Evolutionary conservation across 1,140 invertebrate genomes (phyloP).

Genomic region (Lutraria rhynchaena): DNA sequence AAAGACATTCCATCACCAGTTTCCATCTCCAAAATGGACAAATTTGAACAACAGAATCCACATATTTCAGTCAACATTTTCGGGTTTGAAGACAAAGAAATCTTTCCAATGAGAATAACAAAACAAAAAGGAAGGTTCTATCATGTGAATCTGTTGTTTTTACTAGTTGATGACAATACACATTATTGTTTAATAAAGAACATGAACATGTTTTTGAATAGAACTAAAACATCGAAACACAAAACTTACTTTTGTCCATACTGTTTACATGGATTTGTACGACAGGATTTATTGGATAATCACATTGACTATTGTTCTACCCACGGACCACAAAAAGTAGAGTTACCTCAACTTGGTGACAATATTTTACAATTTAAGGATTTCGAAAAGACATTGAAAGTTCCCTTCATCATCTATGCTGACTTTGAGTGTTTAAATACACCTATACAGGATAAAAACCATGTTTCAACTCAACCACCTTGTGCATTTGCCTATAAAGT

Average conservation of each 20-base stretch:
- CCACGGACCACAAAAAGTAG: not conserved
- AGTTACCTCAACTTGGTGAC: not conserved
- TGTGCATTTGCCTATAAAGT: constrained; percentile 27
- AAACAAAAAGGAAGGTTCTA: not conserved
- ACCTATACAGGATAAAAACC: no score
- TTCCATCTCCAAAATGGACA: constrained; percentile 13
- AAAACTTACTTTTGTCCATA: constrained; percentile 19
- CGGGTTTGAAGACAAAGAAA: constrained; percentile 25
- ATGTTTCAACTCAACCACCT: not conserved
- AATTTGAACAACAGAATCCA: constrained; percentile 36
- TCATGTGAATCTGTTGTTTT: constrained; percentile 26
- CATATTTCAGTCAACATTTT: constrained; percentile 40
- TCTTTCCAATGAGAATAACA: constrained; percentile 34
- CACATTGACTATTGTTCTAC: constrained; percentile 22
- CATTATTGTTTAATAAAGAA: constrained; percentile 23
- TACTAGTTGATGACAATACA: not conserved
- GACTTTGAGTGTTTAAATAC: constrained; percentile 14
- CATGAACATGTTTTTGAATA: constrained; percentile 19
- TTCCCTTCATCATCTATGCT: constrained; percentile 14
- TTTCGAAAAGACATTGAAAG: constrained; percentile 20
- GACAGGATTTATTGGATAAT: constrained; percentile 8
- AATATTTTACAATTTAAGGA: constrained; percentile 28
- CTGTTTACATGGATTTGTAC: constrained; percentile 35
- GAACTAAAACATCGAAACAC: no score
- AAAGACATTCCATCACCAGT: constrained; percentile 15